A percentile compares a stretch with the other conserved stretches of the same genome.
These are phyloP conservation scores for Poeciliopsis gracilis DNA, from an alignment of 2,797 vertebrate species.

Conservation along the genomic window DNA sequence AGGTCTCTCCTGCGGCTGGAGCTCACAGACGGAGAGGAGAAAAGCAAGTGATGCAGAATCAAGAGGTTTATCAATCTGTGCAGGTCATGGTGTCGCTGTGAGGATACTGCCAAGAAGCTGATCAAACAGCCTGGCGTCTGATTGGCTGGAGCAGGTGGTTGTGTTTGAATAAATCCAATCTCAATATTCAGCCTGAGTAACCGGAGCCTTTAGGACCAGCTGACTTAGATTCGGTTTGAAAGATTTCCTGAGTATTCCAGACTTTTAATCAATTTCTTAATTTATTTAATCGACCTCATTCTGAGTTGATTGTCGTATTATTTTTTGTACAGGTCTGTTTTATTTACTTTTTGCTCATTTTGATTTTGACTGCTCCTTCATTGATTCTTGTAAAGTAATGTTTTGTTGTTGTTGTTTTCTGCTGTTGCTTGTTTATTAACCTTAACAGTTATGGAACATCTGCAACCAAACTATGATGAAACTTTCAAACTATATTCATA, in stretches of 20 bases:
- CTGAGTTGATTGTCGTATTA: background rate
- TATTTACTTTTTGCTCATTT: background rate
- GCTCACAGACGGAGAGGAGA: constrained; percentile 17
- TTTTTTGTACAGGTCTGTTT: background rate
- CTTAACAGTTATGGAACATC: background rate
- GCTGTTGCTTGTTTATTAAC: background rate
- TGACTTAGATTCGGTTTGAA: background rate
- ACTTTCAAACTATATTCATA: background rate
- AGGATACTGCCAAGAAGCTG: constrained; percentile 35
- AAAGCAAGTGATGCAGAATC: constrained; percentile 19
- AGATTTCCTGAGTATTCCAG: background rate
- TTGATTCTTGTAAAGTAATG: background rate
- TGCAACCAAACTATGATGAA: background rate
- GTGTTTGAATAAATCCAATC: constrained; percentile 22
- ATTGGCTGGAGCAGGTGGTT: constrained; percentile 7
- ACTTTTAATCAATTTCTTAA: background rate
- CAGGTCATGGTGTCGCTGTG: constrained; percentile 8
- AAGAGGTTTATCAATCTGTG: constrained; percentile 30
- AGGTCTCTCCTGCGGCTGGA: constrained; percentile 11
- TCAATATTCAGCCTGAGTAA: background rate
- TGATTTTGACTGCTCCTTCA: background rate
- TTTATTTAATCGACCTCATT: background rate
- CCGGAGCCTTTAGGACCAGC: background rate
- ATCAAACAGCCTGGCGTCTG: constrained; percentile 35
- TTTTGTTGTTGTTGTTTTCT: background rate